Conservation (phyloP, 1,140 invertebrate genomes). For the Bombus consobrinus region DNA sequence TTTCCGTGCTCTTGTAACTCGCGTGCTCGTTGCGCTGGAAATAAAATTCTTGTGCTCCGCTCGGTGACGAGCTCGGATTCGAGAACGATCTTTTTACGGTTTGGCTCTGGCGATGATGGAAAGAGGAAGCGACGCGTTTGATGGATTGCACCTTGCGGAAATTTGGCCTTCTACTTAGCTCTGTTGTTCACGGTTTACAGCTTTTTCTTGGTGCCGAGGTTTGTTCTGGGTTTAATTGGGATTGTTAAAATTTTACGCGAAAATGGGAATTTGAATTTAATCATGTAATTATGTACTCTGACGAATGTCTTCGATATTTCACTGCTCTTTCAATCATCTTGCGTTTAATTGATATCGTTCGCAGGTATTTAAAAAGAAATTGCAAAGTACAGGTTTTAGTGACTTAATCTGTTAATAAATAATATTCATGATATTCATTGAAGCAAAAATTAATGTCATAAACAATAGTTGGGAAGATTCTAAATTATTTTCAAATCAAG, state of each 20-base stretch:
- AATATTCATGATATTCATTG: neutral
- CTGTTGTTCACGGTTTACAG: neutral
- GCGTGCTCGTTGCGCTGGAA: conserved; percentile 8
- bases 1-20: neutral
- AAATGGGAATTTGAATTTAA: neutral
- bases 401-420: neutral
- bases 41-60: conserved; percentile 14
- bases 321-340: neutral
- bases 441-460: no score
- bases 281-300: neutral
- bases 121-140: neutral
- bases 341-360: neutral
- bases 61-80: conserved; percentile 9
- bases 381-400: no score
- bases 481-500: neutral
- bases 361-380: neutral
- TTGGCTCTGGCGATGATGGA: no score
- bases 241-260: neutral
- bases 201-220: neutral
- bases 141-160: neutral
- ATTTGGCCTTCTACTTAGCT: neutral
- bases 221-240: neutral
- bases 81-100: conserved; percentile 7
- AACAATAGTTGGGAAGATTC: no score
- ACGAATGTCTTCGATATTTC: neutral